These are phyloP conservation scores for Chaenocephalus aceratus DNA, from an alignment of 2,113 vertebrate genomes.

Conservation along the genomic window DNA sequence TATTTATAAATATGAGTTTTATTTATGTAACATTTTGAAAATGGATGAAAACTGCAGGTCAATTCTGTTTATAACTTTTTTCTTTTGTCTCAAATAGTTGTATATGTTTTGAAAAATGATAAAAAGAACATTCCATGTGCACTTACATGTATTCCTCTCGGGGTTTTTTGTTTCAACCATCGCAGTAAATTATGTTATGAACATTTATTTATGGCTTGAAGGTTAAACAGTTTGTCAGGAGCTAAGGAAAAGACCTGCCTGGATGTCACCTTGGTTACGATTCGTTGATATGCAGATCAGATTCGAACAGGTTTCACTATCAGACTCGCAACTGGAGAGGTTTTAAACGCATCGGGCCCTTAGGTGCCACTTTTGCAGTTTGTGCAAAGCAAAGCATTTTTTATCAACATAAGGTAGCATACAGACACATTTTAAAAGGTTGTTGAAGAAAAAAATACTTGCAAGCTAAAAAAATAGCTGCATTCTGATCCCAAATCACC, in stretches of 20 bases:
- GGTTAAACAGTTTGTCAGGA: not conserved
- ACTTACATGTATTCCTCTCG: slow-evolving; percentile 61
- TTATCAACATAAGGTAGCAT: not conserved
- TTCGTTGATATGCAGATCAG: not conserved
- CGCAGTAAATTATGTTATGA: not conserved
- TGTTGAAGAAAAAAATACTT: not conserved
- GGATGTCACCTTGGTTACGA: not conserved
- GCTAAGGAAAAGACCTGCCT: not conserved
- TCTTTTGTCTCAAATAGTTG: slow-evolving; percentile 85
- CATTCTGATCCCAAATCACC: not conserved
- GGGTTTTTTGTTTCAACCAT: slow-evolving; percentile 50
- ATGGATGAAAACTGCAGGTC: slow-evolving; percentile 87
- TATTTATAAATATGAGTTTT: slow-evolving; percentile 90
- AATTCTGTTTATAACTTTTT: slow-evolving; percentile 86
- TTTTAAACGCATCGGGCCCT: not conserved
- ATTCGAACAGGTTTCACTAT: not conserved
- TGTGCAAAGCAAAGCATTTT: not conserved
- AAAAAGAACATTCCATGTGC: slow-evolving; percentile 83
- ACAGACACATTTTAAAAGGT: not conserved
- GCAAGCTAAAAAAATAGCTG: not conserved
- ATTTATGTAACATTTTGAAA: slow-evolving; percentile 89
- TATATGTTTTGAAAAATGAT: slow-evolving; percentile 85
- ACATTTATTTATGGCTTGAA: not conserved
- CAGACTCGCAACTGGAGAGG: not conserved
- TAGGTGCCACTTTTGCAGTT: not conserved